Conservation (phyloP, 2,888 invertebrate species). For the Melanostoma mellinum region DNA sequence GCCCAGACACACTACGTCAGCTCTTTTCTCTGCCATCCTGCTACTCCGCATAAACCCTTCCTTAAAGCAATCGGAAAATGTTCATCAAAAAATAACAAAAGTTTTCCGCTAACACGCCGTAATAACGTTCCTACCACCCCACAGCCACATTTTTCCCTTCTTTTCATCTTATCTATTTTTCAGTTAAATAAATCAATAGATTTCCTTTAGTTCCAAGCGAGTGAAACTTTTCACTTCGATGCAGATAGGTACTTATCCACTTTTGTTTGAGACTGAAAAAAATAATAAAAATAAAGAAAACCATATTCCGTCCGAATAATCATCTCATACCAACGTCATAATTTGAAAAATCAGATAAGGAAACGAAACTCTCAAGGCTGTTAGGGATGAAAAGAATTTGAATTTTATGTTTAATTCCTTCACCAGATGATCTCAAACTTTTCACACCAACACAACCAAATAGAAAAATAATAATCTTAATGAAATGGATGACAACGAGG, state of each 20-base stretch:
- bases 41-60: slow-evolving; percentile 6
- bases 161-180: slow-evolving; percentile 61
- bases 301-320: slow-evolving; percentile 20
- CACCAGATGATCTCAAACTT: slow-evolving; percentile 44
- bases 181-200: slow-evolving; percentile 66
- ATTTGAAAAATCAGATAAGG: slow-evolving; percentile 61
- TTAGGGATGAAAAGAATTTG: slow-evolving; percentile 59
- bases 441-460: slow-evolving; percentile 38
- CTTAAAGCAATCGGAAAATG: neutral
- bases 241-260: slow-evolving; percentile 41
- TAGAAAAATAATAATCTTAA: neutral
- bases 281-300: slow-evolving; percentile 11
- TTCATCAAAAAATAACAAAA: neutral
- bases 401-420: slow-evolving; percentile 44
- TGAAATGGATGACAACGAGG: slow-evolving; percentile 3
- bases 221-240: slow-evolving; percentile 65
- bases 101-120: slow-evolving; percentile 20
- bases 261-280: neutral
- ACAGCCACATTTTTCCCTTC: slow-evolving; percentile 13
- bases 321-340: slow-evolving; percentile 40
- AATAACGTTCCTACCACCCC: neutral
- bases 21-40: slow-evolving; percentile 2
- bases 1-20: neutral
- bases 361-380: slow-evolving; percentile 66
- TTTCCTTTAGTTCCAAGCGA: slow-evolving; percentile 49